Conservation (phyloP, 2,888 invertebrate genomes). For the Monoplex corrugatus region DNA sequence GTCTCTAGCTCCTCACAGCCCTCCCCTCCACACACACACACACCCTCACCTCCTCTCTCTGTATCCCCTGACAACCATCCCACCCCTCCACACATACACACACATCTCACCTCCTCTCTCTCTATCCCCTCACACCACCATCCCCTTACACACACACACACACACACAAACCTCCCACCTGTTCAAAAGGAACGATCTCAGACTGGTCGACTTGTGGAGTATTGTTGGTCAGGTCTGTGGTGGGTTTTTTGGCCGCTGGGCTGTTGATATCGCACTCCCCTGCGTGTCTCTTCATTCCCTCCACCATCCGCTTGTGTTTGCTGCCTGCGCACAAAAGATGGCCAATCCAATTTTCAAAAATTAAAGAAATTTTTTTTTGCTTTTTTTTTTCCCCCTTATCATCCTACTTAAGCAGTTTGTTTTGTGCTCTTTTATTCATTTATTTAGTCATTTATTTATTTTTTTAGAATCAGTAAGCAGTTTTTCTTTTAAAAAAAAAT, state of each 20-base stretch:
- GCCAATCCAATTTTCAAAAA: too few species aligned
- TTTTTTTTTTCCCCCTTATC: too few species aligned
- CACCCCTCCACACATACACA: too few species aligned
- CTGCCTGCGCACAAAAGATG: slow-evolving; percentile 21
- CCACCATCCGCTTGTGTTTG: slow-evolving; percentile 37
- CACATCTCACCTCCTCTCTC: neutral
- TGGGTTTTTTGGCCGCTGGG: neutral
- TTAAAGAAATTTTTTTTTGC: too few species aligned
- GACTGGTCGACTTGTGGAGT: neutral
- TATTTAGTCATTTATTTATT: neutral
- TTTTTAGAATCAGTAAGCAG: too few species aligned
- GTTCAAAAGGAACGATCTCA: neutral
- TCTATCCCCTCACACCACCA: neutral
- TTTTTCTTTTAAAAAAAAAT: too few species aligned
- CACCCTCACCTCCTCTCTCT: too few species aligned
- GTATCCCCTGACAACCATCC: too few species aligned
- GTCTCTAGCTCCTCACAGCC: too few species aligned
- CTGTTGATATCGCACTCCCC: neutral
- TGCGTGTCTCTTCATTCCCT: neutral
- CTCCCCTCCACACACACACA: too few species aligned
- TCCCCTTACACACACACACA: neutral
- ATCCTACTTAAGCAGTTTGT: neutral
- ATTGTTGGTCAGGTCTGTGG: neutral
- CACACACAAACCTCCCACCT: neutral
- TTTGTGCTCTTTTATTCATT: neutral